Percentiles rank a stretch among this genome's conserved stretches.
phyloP scores from a whole-genome alignment of 2,797 vertebrate species.

The Fistularia commersonii region DNA sequence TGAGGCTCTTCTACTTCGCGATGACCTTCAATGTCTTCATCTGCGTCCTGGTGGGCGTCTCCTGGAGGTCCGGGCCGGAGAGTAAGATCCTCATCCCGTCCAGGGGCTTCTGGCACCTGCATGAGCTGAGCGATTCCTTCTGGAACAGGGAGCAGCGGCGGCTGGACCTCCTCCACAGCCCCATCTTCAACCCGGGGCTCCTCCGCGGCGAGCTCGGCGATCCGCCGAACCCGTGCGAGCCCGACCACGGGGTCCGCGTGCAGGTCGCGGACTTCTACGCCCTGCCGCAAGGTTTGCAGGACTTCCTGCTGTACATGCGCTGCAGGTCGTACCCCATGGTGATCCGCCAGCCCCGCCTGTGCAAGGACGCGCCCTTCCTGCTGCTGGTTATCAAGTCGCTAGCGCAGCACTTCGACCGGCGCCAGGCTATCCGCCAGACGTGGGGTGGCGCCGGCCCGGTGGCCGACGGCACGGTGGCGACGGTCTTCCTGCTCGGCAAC shows the following conservation, averaged over 20 bases:
- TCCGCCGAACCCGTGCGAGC: slow-evolving; percentile 69
- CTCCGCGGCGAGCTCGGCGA: no score
- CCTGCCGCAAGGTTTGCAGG: slow-evolving; percentile 84
- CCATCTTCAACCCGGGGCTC: slow-evolving; percentile 60
- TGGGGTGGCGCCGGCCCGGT: slow-evolving; percentile 83
- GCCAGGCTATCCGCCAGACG: slow-evolving; percentile 93
- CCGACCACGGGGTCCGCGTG: slow-evolving; percentile 68
- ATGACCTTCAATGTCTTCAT: slow-evolving; percentile 84
- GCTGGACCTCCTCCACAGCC: slow-evolving; percentile 81
- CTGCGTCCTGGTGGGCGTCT: slow-evolving; percentile 82
- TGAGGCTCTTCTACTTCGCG: slow-evolving; percentile 77
- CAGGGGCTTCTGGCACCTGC: slow-evolving; percentile 79
- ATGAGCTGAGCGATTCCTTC: slow-evolving; percentile 67
- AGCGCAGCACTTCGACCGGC: slow-evolving; percentile 87
- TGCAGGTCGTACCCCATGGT: slow-evolving; percentile 86
- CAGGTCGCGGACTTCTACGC: slow-evolving; percentile 78
- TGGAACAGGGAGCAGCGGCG: slow-evolving; percentile 91
- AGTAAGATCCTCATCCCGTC: slow-evolving; percentile 62
- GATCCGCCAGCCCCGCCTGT: slow-evolving; percentile 78
- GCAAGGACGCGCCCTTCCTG: slow-evolving; percentile 81
- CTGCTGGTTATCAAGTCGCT: slow-evolving; percentile 88
- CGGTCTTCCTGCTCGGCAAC: slow-evolving; percentile 88
- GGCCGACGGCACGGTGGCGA: slow-evolving; percentile 75
- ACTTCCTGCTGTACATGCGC: slow-evolving; percentile 87
- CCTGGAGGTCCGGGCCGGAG: slow-evolving; percentile 69